These are phyloP conservation scores for Halotydeus destructor DNA, from an alignment of 1,140 invertebrate species.

Conservation along the genomic window DNA sequence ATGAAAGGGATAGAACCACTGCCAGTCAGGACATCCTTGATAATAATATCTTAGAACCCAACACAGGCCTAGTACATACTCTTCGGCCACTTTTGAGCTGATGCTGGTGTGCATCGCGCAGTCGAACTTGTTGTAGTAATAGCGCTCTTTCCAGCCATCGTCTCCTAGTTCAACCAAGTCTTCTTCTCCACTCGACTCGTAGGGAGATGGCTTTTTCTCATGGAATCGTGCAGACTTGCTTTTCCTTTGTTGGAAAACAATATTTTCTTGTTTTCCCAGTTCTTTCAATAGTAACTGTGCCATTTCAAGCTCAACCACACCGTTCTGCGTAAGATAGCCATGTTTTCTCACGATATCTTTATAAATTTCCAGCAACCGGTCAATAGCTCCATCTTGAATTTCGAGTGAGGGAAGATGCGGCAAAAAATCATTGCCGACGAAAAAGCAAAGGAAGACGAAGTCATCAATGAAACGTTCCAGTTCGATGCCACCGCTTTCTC, in stretches of 20 bases:
- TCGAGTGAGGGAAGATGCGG: conserved; percentile 95
- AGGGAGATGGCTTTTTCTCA: not conserved
- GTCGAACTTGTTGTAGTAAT: conserved; percentile 94
- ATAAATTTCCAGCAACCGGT: conserved; percentile 77
- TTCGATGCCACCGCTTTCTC: conserved; percentile 19
- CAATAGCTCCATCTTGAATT: conserved; percentile 93
- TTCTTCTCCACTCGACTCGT: conserved; percentile 48
- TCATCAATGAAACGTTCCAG: conserved; percentile 73
- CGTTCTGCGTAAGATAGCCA: conserved; percentile 70
- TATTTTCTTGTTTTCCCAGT: conserved; percentile 81
- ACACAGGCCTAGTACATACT: conserved; percentile 86
- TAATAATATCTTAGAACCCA: conserved; percentile 98
- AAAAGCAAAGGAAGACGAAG: conserved; percentile 99
- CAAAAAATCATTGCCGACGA: conserved; percentile 98
- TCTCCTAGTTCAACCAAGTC: conserved; percentile 93
- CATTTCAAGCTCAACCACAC: conserved; percentile 69
- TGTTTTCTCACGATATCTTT: conserved; percentile 39
- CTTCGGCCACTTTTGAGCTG: conserved; percentile 53
- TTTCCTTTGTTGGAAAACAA: conserved; percentile 84
- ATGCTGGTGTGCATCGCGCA: conserved; percentile 39
- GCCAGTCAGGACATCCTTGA: conserved; percentile 97
- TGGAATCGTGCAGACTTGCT: conserved; percentile 49
- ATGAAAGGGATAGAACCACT: conserved; percentile 99
- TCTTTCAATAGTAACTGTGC: conserved; percentile 73
- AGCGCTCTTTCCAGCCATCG: conserved; percentile 88